Evolutionary conservation across 1,140 invertebrate species (phyloP), one percentile per base, ranked within the genome.

Genomic region (Argopecten irradians): DNA sequence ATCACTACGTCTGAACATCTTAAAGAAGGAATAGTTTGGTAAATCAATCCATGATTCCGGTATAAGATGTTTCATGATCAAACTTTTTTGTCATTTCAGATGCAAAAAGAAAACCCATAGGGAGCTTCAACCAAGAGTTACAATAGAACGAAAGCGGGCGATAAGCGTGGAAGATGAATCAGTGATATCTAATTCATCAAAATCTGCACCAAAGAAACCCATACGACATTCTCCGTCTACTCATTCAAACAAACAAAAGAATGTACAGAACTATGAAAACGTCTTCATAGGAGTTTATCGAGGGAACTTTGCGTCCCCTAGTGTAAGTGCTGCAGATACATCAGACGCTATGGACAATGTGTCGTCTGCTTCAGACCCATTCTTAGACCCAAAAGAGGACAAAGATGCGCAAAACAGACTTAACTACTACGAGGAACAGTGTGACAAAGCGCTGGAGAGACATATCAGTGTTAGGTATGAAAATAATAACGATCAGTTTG

Each of bases 381-480:
- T 71, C 16, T 28, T 71, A 28, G 55, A 71, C 13, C 55, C 55
- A 71, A 71, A 71, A 5, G 55, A n/a, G 28, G 55, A 71, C n/a
- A n/a, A 28, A 16, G 55, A 3, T 71, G 28, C 5, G 55, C 5
- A 71, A 16, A 71, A 71, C 55, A 71, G 55, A 71, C 1, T 28
- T n/a, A 71, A n/a, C 55, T 71, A 71, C 55, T 71, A 71, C 55
- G 55, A 71, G 28, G 55, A 71, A 71, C 55, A 71, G 28, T 71
- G 55, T 71, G 55, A 71, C n/a, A 71, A 71, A n/a, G 55, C n/a
- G n/a, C n/a, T 71, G 1, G 55, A 71, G 55, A 71, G 55, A 71
- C 55, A 71, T n/a, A 71, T 71, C 22, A 71, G 55, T 71, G 55
- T 71, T 3, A 71, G 55, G n/a, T 71, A 71, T 28, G 55, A 71